phyloP scores from a whole-genome alignment of 2,888 invertebrate genomes.

The Dicyrtomina minuta region DNA sequence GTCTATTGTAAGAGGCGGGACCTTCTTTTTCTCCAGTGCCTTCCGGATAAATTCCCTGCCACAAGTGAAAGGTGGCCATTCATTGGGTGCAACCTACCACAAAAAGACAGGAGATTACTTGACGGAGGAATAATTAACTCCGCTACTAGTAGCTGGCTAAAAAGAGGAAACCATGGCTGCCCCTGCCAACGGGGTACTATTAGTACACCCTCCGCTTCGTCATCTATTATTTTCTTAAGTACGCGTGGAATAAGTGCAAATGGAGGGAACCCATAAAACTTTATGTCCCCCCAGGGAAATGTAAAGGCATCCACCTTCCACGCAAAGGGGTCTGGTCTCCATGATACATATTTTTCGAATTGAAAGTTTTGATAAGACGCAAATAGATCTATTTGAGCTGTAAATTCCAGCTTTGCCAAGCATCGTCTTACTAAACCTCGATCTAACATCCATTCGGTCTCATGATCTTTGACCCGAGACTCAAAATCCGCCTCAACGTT shows the following conservation, averaged over 20 bases:
- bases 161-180: conserved; percentile 21
- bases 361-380: not conserved
- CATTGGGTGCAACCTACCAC: too few species aligned
- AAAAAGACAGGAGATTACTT: too few species aligned
- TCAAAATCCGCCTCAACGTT: too few species aligned
- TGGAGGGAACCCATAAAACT: conserved; percentile 22
- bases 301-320: conserved; percentile 10
- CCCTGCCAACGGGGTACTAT: conserved; percentile 11
- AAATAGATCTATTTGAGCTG: conserved; percentile 8
- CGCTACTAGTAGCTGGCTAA: not conserved
- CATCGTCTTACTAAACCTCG: not conserved
- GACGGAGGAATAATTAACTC: too few species aligned
- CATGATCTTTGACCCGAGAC: too few species aligned
- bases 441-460: conserved; percentile 14
- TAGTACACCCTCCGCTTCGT: conserved; percentile 5
- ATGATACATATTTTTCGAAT: not conserved
- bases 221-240: conserved; percentile 15
- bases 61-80: too few species aligned
- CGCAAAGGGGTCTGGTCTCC: conserved; percentile 15
- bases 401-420: not conserved
- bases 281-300: not conserved
- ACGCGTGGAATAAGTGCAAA: too few species aligned
- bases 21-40: too few species aligned
- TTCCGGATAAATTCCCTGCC: too few species aligned
- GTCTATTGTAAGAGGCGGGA: too few species aligned